These are phyloP conservation scores for Lepidochitona cinerea DNA, from an alignment of 2,888 invertebrate species.

Conservation along the genomic window DNA sequence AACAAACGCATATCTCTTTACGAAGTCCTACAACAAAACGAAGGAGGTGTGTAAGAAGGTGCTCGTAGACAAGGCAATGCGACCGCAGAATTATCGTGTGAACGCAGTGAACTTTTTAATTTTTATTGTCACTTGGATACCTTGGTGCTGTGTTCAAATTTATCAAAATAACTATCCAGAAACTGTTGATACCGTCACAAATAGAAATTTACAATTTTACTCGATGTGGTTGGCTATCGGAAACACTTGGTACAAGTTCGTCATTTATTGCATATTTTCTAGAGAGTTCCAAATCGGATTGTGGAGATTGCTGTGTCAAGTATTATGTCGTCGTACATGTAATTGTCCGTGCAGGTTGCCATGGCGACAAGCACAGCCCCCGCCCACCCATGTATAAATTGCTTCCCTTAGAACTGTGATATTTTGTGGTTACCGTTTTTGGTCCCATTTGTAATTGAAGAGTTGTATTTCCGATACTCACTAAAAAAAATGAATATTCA, in stretches of 20 bases:
- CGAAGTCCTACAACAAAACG: constrained; percentile 86
- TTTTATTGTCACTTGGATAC: constrained; percentile 95
- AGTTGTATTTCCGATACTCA: no score
- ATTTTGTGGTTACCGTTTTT: no score
- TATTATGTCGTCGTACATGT: constrained; percentile 15
- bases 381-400: neutral
- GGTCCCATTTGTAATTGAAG: no score
- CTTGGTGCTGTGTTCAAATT: constrained; percentile 86
- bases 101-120: constrained; percentile 91
- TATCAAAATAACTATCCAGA: constrained; percentile 75
- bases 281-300: constrained; percentile 93
- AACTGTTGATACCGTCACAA: constrained; percentile 58
- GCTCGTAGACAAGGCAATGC: constrained; percentile 50
- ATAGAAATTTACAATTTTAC: constrained; percentile 85
- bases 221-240: constrained; percentile 95
- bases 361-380: neutral
- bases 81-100: constrained; percentile 82
- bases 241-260: constrained; percentile 95
- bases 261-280: constrained; percentile 90
- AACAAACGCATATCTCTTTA: constrained; percentile 95
- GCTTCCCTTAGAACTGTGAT: no score
- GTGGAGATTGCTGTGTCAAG: constrained; percentile 32
- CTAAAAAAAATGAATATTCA: no score
- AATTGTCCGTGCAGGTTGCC: neutral
- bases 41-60: constrained; percentile 55